Evolutionary conservation across 2,888 invertebrate species (phyloP).

Genomic region (Bibio marci): DNA sequence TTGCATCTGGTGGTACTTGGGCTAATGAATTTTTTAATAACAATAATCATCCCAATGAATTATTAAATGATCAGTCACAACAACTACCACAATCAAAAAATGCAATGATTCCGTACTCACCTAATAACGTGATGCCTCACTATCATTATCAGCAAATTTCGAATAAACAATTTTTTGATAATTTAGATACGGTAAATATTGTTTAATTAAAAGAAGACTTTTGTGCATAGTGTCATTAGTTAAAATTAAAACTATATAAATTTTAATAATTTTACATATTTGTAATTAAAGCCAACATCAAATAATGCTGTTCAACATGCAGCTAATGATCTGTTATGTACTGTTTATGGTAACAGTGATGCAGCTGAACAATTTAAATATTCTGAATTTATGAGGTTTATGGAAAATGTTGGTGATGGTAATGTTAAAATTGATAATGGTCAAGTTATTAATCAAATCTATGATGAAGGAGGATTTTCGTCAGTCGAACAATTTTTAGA

Average conservation of each 20-base stretch:
- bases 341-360: constrained; percentile 31
- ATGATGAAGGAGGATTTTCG: too few species aligned
- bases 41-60: constrained; percentile 17
- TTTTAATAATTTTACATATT: too few species aligned
- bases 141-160: too few species aligned
- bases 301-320: not conserved
- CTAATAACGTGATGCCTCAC: not conserved
- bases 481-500: constrained; percentile 19
- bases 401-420: constrained; percentile 57
- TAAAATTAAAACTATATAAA: too few species aligned
- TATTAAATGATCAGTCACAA: constrained; percentile 22
- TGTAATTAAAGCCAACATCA: too few species aligned
- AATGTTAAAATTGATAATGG: constrained; percentile 37
- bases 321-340: constrained; percentile 8
- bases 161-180: not conserved
- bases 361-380: constrained; percentile 50
- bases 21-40: constrained; percentile 36
- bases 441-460: constrained; percentile 9
- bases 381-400: constrained; percentile 72
- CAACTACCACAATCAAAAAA: constrained; percentile 11
- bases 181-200: not conserved
- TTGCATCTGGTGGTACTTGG: constrained; percentile 32
- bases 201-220: not conserved
- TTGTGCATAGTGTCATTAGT: constrained; percentile 3
- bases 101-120: constrained; percentile 17